These are phyloP conservation scores for Montipora sp. DNA, from an alignment of 64 coral and sea anemone genomes.

Conservation along the genomic window DNA sequence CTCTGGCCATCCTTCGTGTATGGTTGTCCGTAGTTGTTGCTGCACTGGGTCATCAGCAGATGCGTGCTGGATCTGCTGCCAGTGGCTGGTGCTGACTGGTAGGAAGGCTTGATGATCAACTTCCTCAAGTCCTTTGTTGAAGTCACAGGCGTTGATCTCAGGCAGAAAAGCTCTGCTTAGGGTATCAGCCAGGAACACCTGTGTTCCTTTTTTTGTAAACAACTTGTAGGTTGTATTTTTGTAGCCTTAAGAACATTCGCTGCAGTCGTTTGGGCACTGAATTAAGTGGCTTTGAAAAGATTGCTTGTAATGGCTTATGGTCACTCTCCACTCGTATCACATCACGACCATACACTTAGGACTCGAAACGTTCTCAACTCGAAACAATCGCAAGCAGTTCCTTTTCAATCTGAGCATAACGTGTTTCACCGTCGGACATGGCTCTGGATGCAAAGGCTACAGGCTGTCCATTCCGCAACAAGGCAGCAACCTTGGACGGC, in stretches of 20 bases:
- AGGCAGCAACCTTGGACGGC: no score
- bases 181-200: constrained; percentile 51
- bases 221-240: constrained; percentile 46
- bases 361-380: not conserved
- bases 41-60: not conserved
- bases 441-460: not conserved
- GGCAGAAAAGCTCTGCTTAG: constrained; percentile 45
- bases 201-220: constrained; percentile 35
- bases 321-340: no score
- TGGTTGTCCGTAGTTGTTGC: not conserved
- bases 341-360: no score
- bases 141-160: constrained; percentile 29
- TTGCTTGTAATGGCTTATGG: no score
- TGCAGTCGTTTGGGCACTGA: no score
- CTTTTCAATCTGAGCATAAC: constrained; percentile 33
- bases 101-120: not conserved
- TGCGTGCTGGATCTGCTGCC: not conserved
- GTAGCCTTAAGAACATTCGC: not conserved
- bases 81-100: not conserved
- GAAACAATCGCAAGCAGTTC: constrained; percentile 33
- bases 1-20: not conserved
- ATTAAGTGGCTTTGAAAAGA: no score
- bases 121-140: constrained; percentile 15
- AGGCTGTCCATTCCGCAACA: constrained; percentile 1
- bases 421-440: no score